Conservation (phyloP, 1,140 invertebrate genomes). For the Macrobrachium rosenbergii region DNA sequence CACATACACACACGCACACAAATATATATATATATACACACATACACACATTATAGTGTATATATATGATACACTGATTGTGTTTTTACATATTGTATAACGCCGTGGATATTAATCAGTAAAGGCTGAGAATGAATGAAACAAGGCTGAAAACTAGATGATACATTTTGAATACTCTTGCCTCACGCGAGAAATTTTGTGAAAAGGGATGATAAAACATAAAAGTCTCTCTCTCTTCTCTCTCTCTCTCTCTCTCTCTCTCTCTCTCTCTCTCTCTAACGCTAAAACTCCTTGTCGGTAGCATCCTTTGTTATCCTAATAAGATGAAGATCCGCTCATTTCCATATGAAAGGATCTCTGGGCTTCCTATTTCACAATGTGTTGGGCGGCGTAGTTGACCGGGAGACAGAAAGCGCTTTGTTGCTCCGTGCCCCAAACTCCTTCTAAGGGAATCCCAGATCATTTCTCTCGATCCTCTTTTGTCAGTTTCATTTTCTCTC, state of each 20-base stretch:
- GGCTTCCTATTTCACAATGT: slow-evolving; percentile 63
- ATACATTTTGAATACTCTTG: no score
- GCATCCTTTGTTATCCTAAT: slow-evolving; percentile 61
- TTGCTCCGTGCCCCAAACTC: slow-evolving; percentile 21
- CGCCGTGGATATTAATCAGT: no score
- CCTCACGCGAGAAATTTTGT: no score
- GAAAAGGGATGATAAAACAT: no score
- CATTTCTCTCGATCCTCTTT: background rate
- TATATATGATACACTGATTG: background rate
- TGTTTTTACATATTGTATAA: background rate
- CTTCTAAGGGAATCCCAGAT: slow-evolving; percentile 35
- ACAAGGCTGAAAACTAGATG: no score
- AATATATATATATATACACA: slow-evolving; percentile 4
- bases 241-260: slow-evolving; percentile 19
- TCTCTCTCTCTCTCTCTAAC: background rate
- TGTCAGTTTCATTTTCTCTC: background rate
- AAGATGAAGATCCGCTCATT: slow-evolving; percentile 62
- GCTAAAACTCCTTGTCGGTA: slow-evolving; percentile 47
- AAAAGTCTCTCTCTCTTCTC: background rate
- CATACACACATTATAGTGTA: background rate
- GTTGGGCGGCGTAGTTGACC: slow-evolving; percentile 52
- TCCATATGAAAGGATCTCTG: slow-evolving; percentile 58
- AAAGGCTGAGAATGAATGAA: no score
- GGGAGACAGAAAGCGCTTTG: slow-evolving; percentile 46
- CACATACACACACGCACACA: no score